Conservation (phyloP, 2,797 vertebrate species). For the Ataeniobius toweri region DNA sequence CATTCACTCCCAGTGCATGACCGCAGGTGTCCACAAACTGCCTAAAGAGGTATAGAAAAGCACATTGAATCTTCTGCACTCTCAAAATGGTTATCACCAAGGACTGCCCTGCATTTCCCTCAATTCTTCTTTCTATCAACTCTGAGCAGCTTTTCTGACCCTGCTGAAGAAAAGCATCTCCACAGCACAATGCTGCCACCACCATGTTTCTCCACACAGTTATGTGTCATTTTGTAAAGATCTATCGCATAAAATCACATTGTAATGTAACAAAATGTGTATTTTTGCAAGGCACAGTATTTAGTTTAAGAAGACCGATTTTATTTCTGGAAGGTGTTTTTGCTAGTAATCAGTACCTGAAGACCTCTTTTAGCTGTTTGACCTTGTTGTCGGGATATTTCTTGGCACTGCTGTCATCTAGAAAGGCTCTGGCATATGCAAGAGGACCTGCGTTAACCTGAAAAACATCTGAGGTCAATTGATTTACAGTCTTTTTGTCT, state of each 20-base stretch:
- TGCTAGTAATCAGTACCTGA: slow-evolving; percentile 94
- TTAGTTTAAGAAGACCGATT: neutral
- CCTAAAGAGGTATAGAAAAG: slow-evolving; percentile 65
- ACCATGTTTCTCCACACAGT: neutral
- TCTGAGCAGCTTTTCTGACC: neutral
- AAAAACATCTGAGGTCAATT: neutral
- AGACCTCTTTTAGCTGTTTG: slow-evolving; percentile 95
- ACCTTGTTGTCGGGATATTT: slow-evolving; percentile 97
- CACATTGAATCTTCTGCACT: neutral
- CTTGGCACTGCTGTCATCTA: slow-evolving; percentile 92
- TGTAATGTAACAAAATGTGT: neutral
- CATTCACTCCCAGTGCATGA: slow-evolving; percentile 90
- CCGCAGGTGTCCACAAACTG: slow-evolving; percentile 97
- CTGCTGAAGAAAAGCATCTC: neutral
- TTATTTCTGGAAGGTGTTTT: neutral
- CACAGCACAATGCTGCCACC: neutral
- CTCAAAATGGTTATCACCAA: neutral
- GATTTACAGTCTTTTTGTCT: neutral
- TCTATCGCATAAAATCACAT: neutral
- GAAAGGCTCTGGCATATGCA: slow-evolving; percentile 94
- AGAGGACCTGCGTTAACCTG: slow-evolving; percentile 98
- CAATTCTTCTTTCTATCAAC: neutral
- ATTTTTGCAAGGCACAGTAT: neutral
- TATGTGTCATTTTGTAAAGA: neutral
- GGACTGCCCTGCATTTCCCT: neutral